Conservation (phyloP, 2,797 vertebrate genomes). For the Macroramphosus scolopax region DNA sequence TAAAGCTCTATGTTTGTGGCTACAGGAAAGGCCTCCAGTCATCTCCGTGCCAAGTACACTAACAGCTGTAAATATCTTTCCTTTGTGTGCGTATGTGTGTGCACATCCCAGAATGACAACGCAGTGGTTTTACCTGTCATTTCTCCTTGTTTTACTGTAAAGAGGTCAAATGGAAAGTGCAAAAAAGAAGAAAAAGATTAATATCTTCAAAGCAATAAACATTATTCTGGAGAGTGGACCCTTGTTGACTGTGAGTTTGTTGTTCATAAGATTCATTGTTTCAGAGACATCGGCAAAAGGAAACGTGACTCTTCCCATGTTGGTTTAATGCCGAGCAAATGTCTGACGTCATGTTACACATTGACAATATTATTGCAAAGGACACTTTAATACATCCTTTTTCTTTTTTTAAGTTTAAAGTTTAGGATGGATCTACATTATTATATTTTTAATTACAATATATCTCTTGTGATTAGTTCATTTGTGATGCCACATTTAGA, state of each 20-base stretch:
- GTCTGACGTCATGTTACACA: too few relatives aligned
- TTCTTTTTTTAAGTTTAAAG: too few relatives aligned
- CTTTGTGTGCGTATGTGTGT: slow-evolving; percentile 77
- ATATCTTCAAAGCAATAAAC: slow-evolving; percentile 87
- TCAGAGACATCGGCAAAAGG: too few relatives aligned
- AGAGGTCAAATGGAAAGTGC: slow-evolving; percentile 73
- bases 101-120: slow-evolving; percentile 75
- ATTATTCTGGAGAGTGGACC: slow-evolving; percentile 79
- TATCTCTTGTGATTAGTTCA: too few relatives aligned
- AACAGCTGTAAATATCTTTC: slow-evolving; percentile 80
- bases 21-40: slow-evolving; percentile 60
- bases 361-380: too few relatives aligned
- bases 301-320: too few relatives aligned
- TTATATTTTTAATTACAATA: too few relatives aligned
- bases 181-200: slow-evolving; percentile 75
- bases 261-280: slow-evolving; percentile 15
- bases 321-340: too few relatives aligned
- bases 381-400: too few relatives aligned
- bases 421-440: too few relatives aligned
- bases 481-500: too few relatives aligned
- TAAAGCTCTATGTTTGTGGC: slow-evolving; percentile 75
- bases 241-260: slow-evolving; percentile 54
- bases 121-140: slow-evolving; percentile 71
- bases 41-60: slow-evolving; percentile 60
- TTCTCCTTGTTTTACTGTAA: slow-evolving; percentile 82